Base-by-base conservation (phyloP, 1,140 invertebrate genomes). In the Drosophila prosaltans region DNA sequence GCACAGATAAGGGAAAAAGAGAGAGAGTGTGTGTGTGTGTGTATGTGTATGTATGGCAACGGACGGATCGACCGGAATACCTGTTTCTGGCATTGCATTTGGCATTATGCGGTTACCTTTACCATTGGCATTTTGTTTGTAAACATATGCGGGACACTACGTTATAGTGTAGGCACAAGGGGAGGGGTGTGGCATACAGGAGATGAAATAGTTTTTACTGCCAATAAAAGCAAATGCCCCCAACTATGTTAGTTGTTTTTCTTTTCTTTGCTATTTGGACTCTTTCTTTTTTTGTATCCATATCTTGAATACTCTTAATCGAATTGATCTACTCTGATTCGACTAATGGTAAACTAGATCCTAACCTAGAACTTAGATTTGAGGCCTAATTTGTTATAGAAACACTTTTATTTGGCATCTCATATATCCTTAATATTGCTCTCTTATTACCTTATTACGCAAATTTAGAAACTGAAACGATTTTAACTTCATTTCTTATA, bases 81-180 rank as follows among this genome's bases (percentile, higher is more conserved):
- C 45, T 51, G 45, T 51, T 51, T 26, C 45, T 51, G 74, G 24
- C 59, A 43, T 72, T 72, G 83, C 83, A 86, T 82, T 59, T 59
- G 81, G 76, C 76, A 68, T 69, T 73, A 75, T 88, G 80, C 80
- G 83, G 83, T 69, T 83, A 74, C 80, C 77, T 70, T 72, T 62
- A 69, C 83, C 83, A 86, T 86, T 86, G 83, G 83, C 72, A 88
- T 88, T 86, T 86, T 85, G 82, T 80, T 86, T 80, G 82, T 80
- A 80, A 77, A 86, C 81, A 85, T 66, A 7, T 54, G 5, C 58
- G 28, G 43, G 54, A 8, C 21, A 32, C 39, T 51, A 32, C 24
- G 30, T 3, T 43, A 57, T 28, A 4, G 28, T 30, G 16, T 16
- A 0, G 16, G 16, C 28, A 4, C 4, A 32, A 26, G 24, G 60